Base-by-base conservation (phyloP, 2,113 vertebrate genomes). In the Archilochus colubris region DNA sequence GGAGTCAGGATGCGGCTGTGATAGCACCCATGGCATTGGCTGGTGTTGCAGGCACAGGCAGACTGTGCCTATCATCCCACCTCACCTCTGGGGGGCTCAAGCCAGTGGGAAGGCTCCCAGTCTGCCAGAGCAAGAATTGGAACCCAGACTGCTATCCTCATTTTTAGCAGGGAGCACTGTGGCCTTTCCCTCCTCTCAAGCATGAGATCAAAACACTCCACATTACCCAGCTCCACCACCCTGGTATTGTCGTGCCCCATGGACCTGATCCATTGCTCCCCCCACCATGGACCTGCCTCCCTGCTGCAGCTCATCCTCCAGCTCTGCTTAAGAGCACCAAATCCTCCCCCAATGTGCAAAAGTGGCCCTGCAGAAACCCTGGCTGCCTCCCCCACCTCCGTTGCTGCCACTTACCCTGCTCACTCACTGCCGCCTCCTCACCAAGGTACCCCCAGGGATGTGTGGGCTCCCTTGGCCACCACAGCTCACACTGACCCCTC, bases 341-440 rank as follows among this genome's bases (percentile, higher is more conserved):
- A 63, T 2, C 22, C 40, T 9, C 0, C 13, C 3, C 4, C 1
- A 3, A 51, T 0, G 16, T 4, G 21, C 2, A 2, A 40, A 43
- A 28, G 8, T 13, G 48, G 5, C n/a, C 64, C 74, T 20, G 5
- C 48, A 55, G 59, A 63, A 27, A 33, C 15, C 55, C 84, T 84
- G 24, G n/a, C 46, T 2, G 0, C 0, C 0, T 46, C 57, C 82
- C 62, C 63, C 1, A 0, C 48, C 43, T 84, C 74, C 43, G 5
- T 24, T 0, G 4, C 27, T n/a, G 70, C 21, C 88, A 90, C 86
- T 94, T 91, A 95, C 95, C 95, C 22, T 0, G 0, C 5, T 17
- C n/a, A 6, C 48, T 69, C 77, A 21, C 30, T 8, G 6, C 51
- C 20, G 3, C 86, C 61, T 85, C 75, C 33, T 17, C 2, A 2